phyloP scores from a whole-genome alignment of 1,140 invertebrate genomes.

The Diabrotica undecimpunctata region DNA sequence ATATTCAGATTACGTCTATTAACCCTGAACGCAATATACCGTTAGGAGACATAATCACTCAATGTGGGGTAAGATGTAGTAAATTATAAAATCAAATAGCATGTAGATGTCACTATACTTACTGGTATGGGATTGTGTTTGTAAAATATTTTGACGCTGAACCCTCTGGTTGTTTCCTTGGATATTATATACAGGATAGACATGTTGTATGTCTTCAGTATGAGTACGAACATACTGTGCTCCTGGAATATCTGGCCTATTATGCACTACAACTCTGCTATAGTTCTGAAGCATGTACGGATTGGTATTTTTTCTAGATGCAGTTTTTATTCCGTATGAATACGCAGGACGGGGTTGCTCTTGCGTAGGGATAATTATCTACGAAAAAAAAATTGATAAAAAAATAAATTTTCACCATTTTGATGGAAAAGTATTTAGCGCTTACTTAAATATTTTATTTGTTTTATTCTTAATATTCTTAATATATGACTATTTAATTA shows the following conservation, averaged over 20 bases:
- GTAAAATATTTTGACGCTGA: constrained; percentile 1
- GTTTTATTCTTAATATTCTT: no score
- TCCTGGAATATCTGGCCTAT: constrained; percentile 16
- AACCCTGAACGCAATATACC: no score
- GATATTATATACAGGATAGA: constrained; percentile 25
- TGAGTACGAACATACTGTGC: constrained; percentile 10
- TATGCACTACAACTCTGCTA: constrained; percentile 32
- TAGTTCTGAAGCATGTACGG: constrained; percentile 32
- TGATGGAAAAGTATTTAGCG: no score
- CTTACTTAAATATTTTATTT: no score
- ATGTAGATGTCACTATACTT: no score
- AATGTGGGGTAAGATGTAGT: no score
- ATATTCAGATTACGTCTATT: no score
- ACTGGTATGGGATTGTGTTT: constrained; percentile 15
- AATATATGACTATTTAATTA: no score
- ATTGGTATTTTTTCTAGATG: constrained; percentile 16
- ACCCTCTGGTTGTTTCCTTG: constrained; percentile 16
- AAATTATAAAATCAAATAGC: no score
- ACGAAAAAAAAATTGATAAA: neutral
- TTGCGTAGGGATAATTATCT: constrained; percentile 10
- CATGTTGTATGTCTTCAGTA: constrained; percentile 11
- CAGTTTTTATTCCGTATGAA: constrained; percentile 26
- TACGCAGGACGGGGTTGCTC: constrained; percentile 3
- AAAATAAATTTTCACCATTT: no score
- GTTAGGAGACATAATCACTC: no score